Evolutionary conservation across 2,888 invertebrate species (phyloP).

Genomic region (Cybosia mesomella): DNA sequence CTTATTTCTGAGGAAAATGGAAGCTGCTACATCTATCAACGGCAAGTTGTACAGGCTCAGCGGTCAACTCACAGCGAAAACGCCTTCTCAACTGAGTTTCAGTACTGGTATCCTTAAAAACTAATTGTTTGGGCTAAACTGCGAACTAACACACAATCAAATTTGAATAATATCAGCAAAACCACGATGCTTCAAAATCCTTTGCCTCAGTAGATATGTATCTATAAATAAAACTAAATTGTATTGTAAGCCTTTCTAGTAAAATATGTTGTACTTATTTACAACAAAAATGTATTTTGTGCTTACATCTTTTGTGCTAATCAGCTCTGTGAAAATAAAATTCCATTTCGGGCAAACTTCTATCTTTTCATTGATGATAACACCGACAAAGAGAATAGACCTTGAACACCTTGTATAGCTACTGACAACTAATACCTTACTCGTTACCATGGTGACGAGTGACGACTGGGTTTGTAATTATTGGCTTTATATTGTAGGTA

Average conservation of each 20-base stretch:
- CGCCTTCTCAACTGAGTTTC: conserved; percentile 73
- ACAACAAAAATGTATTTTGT: neutral
- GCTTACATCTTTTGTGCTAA: too few species aligned
- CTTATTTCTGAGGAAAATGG: conserved; percentile 80
- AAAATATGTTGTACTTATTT: neutral
- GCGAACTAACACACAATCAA: neutral
- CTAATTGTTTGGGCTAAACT: conserved; percentile 11
- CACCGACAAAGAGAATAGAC: too few species aligned
- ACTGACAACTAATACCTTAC: too few species aligned
- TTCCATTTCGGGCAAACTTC: neutral
- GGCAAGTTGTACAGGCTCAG: conserved; percentile 76
- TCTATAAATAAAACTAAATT: neutral
- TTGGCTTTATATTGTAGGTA: too few species aligned
- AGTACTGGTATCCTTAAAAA: conserved; percentile 54
- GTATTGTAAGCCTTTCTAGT: neutral
- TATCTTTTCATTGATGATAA: neutral
- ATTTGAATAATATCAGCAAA: neutral
- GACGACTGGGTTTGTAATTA: too few species aligned
- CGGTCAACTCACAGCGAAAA: conserved; percentile 66
- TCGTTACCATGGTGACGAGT: too few species aligned
- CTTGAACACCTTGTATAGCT: too few species aligned
- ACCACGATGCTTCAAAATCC: neutral
- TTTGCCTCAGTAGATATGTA: too few species aligned
- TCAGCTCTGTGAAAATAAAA: neutral
- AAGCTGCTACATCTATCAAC: conserved; percentile 77